Base-by-base conservation (phyloP, 2,888 invertebrate species). In the Troides oblongomaculatus region DNA sequence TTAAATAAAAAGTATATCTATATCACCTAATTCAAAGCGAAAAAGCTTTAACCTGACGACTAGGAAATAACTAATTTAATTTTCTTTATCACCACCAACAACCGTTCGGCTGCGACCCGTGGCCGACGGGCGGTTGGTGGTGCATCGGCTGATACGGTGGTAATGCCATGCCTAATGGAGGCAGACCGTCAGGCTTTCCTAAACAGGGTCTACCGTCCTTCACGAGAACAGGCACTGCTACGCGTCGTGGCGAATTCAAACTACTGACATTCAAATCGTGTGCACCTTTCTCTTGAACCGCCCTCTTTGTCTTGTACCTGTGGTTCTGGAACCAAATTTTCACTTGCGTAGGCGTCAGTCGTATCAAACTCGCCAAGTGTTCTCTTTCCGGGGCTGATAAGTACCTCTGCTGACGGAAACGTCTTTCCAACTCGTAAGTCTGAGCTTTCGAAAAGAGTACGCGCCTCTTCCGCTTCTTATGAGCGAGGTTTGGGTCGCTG, bases 261-360 rank as follows among this genome's bases (percentile, higher is more conserved):
- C 94, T 94, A n/a, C 94, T 94, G 0, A 94, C 94, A 66, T 93
- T 94, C 77, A 94, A 89, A 72, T 96, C 95, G 76, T 96, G 95
- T 75, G 95, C 88, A 23, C 97, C 96, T 87, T 98, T 97, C 88
- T 99, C 99, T 82, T 97, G 98, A 71, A 98, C 97, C 0, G 99
- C 98, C n/a, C 99, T 94, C 91, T 99, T 99, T 81, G 99, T 98
- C 94, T 99, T 99, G 93, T 99, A 99, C 82, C 98, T 96, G 86
- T 99, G 99, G 88, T 99, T 99, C 87, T 99, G 99, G 92, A 99
- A 99, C 99, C 99, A 99, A 80, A 99, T 99, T 91, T 99, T 99
- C 65, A 97, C 97, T 93, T 99, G 99, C 3, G 99, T 99, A 0
- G 99, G 99, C 2, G 99, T 99, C 71, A 99, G 93, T 69, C 98